A percentile compares a stretch with the other conserved stretches of the same genome.
Evolutionary conservation across 1,140 invertebrate genomes (phyloP).

Genomic region (Drosophila takahashii): DNA sequence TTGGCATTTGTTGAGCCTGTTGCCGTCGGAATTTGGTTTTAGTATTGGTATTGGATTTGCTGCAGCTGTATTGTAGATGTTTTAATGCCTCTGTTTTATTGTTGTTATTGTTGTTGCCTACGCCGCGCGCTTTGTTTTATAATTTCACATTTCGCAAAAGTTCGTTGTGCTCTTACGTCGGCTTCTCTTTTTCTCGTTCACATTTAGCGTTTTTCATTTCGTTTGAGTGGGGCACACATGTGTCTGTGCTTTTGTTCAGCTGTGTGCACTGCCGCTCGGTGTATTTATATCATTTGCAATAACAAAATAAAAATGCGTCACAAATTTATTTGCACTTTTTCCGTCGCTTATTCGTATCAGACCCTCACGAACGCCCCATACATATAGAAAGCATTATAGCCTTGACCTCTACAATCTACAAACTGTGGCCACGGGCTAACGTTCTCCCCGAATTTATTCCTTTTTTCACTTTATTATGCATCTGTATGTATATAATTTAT

Average conservation of each 20-base stretch:
- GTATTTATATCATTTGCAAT: conserved; percentile 76
- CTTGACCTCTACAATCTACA: conserved; percentile 54
- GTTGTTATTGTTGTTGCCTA: conserved; percentile 10
- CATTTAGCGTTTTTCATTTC: conserved; percentile 52
- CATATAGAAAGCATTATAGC: conserved; percentile 35
- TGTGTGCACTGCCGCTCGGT: conserved; percentile 9
- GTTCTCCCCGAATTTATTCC: conserved; percentile 16
- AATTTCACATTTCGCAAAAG: conserved; percentile 77
- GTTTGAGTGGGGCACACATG: conserved; percentile 5
- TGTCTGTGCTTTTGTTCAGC: conserved; percentile 4
- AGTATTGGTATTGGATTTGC: conserved; percentile 5
- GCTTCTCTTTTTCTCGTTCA: conserved; percentile 33
- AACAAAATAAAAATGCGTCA: conserved; percentile 80
- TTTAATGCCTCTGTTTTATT: conserved; percentile 3
- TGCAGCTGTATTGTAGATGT: not conserved
- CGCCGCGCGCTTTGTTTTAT: conserved; percentile 63
- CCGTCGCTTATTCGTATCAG: conserved; percentile 40
- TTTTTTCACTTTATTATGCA: conserved; percentile 11
- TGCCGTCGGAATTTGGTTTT: conserved; percentile 1
- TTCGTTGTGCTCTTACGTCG: conserved; percentile 79
- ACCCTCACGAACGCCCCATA: conserved; percentile 18
- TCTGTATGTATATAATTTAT: conserved; percentile 6
- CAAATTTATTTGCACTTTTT: conserved; percentile 79
- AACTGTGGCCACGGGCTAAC: conserved; percentile 31
- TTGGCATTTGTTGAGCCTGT: conserved; percentile 48